Evolutionary conservation across 2,888 invertebrate genomes (phyloP).

Genomic region (Nemapogon koenigi): DNA sequence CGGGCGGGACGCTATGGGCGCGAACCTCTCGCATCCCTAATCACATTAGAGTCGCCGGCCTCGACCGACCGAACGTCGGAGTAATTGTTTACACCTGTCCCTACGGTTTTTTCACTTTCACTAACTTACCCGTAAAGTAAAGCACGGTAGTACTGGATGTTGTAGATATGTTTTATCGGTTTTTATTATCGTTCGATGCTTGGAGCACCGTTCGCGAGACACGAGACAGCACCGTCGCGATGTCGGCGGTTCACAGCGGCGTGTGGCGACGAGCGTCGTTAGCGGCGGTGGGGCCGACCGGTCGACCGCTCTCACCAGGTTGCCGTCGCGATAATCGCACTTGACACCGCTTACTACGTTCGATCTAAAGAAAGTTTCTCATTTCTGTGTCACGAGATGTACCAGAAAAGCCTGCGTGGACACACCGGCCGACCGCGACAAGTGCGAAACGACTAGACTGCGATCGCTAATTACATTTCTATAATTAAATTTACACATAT

Average conservation of each 20-base stretch:
- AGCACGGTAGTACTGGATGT: too few species aligned
- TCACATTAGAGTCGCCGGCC: constrained; percentile 36
- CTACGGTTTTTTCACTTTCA: background rate
- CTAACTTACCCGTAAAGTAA: background rate
- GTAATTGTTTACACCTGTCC: constrained; percentile 18
- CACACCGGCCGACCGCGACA: background rate
- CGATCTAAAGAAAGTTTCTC: constrained; percentile 58
- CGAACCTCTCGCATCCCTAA: constrained; percentile 31
- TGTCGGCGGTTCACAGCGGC: constrained; percentile 55
- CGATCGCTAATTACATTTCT: too few species aligned
- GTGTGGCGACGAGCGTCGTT: constrained; percentile 31
- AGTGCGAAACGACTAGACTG: too few species aligned
- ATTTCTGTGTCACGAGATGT: constrained; percentile 38
- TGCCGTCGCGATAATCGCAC: constrained; percentile 50
- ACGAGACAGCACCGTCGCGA: constrained; percentile 61
- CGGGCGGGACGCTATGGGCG: constrained; percentile 12
- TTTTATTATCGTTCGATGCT: too few species aligned
- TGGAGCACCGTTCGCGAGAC: too few species aligned
- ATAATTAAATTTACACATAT: too few species aligned
- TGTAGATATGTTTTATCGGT: too few species aligned
- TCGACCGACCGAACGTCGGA: constrained; percentile 32
- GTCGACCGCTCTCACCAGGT: constrained; percentile 58
- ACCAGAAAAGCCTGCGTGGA: background rate
- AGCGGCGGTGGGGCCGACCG: constrained; percentile 54
- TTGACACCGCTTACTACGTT: constrained; percentile 52